phyloP scores from a whole-genome alignment of 2,113 vertebrate genomes.

The Tetrax tetrax region DNA sequence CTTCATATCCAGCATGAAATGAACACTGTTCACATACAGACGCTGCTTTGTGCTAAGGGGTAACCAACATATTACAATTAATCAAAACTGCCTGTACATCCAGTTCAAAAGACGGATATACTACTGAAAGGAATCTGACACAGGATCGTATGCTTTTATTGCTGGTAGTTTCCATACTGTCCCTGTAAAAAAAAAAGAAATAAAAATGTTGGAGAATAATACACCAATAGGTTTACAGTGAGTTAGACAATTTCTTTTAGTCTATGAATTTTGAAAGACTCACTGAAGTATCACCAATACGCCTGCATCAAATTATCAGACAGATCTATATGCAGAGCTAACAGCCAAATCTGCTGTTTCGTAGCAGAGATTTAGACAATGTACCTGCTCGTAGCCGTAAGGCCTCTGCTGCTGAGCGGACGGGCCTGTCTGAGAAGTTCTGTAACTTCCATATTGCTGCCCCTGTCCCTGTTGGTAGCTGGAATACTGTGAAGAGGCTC shows the following conservation, averaged over 20 bases:
- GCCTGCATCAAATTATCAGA: not conserved
- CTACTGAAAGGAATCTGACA: conserved; percentile 42
- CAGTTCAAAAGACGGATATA: conserved; percentile 38
- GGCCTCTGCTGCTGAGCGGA: conserved; percentile 89
- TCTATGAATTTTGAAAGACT: not conserved
- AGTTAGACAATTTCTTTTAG: not conserved
- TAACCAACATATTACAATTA: conserved; percentile 62
- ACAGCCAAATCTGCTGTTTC: not conserved
- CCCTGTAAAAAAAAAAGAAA: conserved; percentile 75
- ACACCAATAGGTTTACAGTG: not conserved
- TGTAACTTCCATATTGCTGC: conserved; percentile 90
- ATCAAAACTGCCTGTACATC: conserved; percentile 64
- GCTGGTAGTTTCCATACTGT: conserved; percentile 95
- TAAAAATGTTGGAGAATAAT: not conserved
- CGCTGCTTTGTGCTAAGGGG: conserved; percentile 65
- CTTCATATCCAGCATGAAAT: conserved; percentile 71
- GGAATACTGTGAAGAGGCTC: conserved; percentile 89
- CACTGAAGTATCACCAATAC: not conserved
- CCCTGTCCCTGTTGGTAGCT: conserved; percentile 93
- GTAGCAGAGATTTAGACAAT: not conserved
- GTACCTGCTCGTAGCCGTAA: conserved; percentile 94
- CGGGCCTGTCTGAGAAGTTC: conserved; percentile 85
- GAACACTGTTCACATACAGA: conserved; percentile 75
- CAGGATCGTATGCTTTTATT: conserved; percentile 72
- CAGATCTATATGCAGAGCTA: not conserved